Evolutionary conservation across 2,888 invertebrate species (phyloP).

Genomic region (Suillia variegata): DNA sequence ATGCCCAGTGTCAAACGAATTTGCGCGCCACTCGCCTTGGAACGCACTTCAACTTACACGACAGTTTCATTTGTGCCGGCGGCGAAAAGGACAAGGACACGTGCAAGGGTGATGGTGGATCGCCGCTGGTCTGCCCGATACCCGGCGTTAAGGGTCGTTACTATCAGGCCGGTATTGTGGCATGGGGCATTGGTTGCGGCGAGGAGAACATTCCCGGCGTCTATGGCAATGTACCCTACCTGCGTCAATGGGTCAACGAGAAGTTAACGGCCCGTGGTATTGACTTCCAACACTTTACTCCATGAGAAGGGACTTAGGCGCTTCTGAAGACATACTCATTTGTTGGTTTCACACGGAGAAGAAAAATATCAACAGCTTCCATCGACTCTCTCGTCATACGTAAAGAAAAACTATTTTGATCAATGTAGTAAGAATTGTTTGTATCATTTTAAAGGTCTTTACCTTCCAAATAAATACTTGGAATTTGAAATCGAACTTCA

Average conservation of each 20-base stretch:
- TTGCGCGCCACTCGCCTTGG: constrained; percentile 74
- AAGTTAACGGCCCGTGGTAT: constrained; percentile 49
- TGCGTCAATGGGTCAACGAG: constrained; percentile 74
- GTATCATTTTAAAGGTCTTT: too few relatives aligned
- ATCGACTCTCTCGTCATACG: too few relatives aligned
- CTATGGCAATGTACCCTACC: constrained; percentile 71
- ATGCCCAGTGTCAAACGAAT: constrained; percentile 57
- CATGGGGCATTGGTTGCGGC: constrained; percentile 85
- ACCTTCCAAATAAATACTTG: too few relatives aligned
- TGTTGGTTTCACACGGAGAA: too few relatives aligned
- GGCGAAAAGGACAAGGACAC: constrained; percentile 75
- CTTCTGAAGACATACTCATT: too few relatives aligned
- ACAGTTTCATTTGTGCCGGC: constrained; percentile 79
- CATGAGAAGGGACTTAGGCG: too few relatives aligned
- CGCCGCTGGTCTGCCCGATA: constrained; percentile 77
- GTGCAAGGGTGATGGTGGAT: constrained; percentile 80
- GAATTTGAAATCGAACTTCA: too few relatives aligned
- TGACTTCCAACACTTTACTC: constrained; percentile 38
- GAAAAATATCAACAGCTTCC: too few relatives aligned
- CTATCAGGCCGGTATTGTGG: constrained; percentile 69
- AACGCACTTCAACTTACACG: constrained; percentile 68
- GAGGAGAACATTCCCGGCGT: constrained; percentile 71
- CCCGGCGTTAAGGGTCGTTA: constrained; percentile 45
- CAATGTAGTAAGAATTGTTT: too few relatives aligned
- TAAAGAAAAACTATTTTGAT: too few relatives aligned